Evolutionary conservation across 2,797 vertebrate genomes (phyloP).

Genomic region (Sebastes diaconus): DNA sequence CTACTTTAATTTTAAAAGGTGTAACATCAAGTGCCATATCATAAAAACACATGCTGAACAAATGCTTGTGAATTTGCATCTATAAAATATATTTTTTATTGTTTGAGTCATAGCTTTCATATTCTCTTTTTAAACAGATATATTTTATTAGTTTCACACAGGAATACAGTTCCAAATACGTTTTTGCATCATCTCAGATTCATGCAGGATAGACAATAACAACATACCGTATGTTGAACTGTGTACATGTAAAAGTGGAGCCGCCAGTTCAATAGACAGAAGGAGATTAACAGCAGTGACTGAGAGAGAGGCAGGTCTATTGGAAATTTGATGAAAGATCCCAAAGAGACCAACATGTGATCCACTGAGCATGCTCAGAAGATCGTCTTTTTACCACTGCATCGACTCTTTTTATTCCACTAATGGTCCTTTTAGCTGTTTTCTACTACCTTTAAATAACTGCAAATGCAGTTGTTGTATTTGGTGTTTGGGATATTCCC

Average conservation of each 20-base stretch:
- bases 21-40: not conserved
- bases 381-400: not conserved
- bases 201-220: not conserved
- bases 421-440: not conserved
- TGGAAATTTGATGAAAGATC: constrained; percentile 40
- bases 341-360: constrained; percentile 22
- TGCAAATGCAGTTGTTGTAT: not conserved
- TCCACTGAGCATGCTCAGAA: constrained; percentile 7
- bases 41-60: not conserved
- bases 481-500: not conserved
- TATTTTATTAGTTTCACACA: not conserved
- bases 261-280: not conserved
- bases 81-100: not conserved
- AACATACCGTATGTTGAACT: not conserved
- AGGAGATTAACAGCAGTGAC: not conserved
- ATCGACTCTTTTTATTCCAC: not conserved
- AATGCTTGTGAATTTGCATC: not conserved
- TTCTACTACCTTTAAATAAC: not conserved
- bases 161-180: not conserved
- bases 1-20: not conserved
- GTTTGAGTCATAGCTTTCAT: not conserved
- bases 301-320: not conserved
- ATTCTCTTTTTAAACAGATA: not conserved
- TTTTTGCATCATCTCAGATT: not conserved
- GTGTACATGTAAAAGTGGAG: not conserved